Evolutionary conservation across 2,888 invertebrate species (phyloP).

Genomic region (Nowickia ferox): DNA sequence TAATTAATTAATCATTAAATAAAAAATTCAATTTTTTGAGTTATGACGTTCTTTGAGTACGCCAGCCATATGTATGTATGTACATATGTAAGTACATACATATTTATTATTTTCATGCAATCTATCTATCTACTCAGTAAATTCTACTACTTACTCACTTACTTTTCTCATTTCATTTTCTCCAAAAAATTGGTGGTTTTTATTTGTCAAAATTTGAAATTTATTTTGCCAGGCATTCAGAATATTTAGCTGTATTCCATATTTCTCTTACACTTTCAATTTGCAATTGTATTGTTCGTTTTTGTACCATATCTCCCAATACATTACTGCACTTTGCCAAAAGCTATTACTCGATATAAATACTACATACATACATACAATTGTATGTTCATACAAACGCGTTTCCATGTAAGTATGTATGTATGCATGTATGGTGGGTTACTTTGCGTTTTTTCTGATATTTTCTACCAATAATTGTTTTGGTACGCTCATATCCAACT

Average conservation of each 20-base stretch:
- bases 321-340: not conserved
- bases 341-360: not conserved
- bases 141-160: too few relatives aligned
- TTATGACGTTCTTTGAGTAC: too few relatives aligned
- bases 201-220: conserved; percentile 84
- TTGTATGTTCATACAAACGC: not conserved
- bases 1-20: too few relatives aligned
- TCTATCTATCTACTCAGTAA: too few relatives aligned
- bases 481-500: too few relatives aligned
- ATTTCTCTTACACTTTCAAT: conserved; percentile 52
- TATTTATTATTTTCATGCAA: too few relatives aligned
- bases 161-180: conserved; percentile 68
- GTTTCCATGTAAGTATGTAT: not conserved
- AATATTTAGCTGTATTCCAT: conserved; percentile 50
- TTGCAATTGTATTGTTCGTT: conserved; percentile 5
- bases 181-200: conserved; percentile 79
- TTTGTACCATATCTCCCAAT: conserved; percentile 15
- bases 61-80: too few relatives aligned
- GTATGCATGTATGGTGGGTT: too few relatives aligned
- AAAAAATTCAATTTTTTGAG: too few relatives aligned
- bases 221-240: conserved; percentile 82
- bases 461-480: too few relatives aligned
- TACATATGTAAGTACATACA: too few relatives aligned
- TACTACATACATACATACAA: not conserved
- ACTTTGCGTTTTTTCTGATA: too few relatives aligned